Base-by-base conservation (phyloP, 2,888 invertebrate genomes). In the Eudasyphora cyanicolor region DNA sequence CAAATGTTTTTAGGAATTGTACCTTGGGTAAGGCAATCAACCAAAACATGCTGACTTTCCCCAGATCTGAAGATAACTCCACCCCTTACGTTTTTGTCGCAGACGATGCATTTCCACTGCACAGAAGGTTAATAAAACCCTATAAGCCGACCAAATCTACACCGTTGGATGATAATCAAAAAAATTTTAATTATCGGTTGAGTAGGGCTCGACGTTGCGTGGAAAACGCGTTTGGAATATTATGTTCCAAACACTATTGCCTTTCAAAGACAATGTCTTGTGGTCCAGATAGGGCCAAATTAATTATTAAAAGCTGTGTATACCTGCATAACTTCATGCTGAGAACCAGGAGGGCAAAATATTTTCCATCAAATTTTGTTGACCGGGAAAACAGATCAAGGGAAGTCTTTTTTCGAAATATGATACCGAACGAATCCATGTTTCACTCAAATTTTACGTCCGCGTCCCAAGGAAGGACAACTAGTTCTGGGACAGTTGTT, bases 191-290 rank as follows among this genome's bases (percentile, higher is more conserved):
- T 38, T 60, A 74, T 24, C 4, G 57, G 10, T 35, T 73, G 21
- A 73, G 57, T n/a, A 54, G 74, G 3, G 57, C 60, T 24, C 19
- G 42, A 17, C 74, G 74, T 5, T 74, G 74, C 42, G 60, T 60
- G 35, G 60, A 74, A 42, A 74, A 74, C 27, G 64, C 75, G 49
- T 75, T 75, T 45, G 75, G 75, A 10, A 75, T 62, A n/a, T 64
- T 62, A n/a, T 45, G 62, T 45, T 17, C 62, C 14, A 62, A 27
- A 45, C 29, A 29, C 62, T 42, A 29, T 74, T 75, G 64, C 45
- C 60, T 60, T 0, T n/a, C n/a, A n/a, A n/a, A n/a, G n/a, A n/a
- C n/a, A n/a, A n/a, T n/a, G n/a, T n/a, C n/a, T n/a, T n/a, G n/a
- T n/a, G n/a, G n/a, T n/a, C n/a, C n/a, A n/a, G n/a, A n/a, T n/a